These are phyloP conservation scores for Centroberyx gerrardi DNA, from an alignment of 2,797 vertebrate species.

Conservation along the genomic window DNA sequence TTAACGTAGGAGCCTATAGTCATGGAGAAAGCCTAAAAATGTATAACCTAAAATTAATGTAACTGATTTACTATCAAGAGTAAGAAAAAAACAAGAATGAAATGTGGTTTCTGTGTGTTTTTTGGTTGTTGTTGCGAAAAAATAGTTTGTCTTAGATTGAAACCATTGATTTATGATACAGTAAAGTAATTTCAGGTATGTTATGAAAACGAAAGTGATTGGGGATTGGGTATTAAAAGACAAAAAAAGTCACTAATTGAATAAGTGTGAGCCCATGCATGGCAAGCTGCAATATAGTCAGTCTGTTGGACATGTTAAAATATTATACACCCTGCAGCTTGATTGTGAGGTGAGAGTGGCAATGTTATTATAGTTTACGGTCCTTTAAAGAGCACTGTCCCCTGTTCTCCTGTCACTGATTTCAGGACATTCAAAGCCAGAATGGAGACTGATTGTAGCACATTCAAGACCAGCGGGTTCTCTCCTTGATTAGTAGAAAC, in stretches of 20 bases:
- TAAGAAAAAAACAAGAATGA: conserved; percentile 84
- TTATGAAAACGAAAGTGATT: conserved; percentile 30
- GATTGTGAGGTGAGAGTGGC: conserved; percentile 43
- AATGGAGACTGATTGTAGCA: conserved; percentile 29
- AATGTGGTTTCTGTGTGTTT: conserved; percentile 88
- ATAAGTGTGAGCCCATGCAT: conserved; percentile 60
- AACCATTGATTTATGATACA: conserved; percentile 75
- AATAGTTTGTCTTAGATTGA: conserved; percentile 82
- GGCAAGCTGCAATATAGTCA: conserved; percentile 54
- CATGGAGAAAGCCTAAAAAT: conserved; percentile 90
- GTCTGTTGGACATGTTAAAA: conserved; percentile 50
- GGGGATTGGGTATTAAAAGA: conserved; percentile 49
- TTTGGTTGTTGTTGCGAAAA: conserved; percentile 70
- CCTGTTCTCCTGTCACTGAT: conserved; percentile 33
- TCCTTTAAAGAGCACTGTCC: conserved; percentile 14
- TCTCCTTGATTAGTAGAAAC: conserved; percentile 32
- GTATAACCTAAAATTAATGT: conserved; percentile 88
- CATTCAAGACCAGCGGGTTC: conserved; percentile 25
- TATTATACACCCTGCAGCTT: conserved; percentile 49
- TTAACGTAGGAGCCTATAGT: conserved; percentile 91
- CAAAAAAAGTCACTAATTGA: conserved; percentile 40
- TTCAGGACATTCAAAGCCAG: conserved; percentile 42
- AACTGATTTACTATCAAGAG: conserved; percentile 85
- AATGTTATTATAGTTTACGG: conserved; percentile 32
- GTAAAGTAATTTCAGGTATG: conserved; percentile 59